phyloP scores from a whole-genome alignment of 1,140 invertebrate genomes.

The Drosophila bifasciata region DNA sequence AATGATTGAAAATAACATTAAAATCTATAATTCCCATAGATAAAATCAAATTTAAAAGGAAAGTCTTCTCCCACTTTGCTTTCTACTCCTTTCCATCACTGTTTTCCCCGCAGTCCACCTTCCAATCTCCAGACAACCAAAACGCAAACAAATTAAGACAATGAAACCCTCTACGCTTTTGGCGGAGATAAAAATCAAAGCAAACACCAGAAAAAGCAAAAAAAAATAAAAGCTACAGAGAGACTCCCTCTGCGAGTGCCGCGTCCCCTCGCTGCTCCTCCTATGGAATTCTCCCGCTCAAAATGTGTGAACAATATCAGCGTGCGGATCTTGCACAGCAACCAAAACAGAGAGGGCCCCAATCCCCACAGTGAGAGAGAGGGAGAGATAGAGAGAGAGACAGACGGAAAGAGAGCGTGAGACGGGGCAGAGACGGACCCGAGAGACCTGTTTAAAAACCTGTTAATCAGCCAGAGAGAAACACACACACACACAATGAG shows the following conservation, averaged over 20 bases:
- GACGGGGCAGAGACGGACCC: conserved; percentile 20
- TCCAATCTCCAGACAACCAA: conserved; percentile 1
- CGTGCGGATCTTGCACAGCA: conserved; percentile 71
- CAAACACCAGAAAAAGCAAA: conserved; percentile 60
- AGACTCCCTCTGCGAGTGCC: conserved; percentile 12
- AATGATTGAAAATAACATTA: too few relatives aligned
- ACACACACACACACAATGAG: conserved; percentile 24
- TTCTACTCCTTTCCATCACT: too few relatives aligned
- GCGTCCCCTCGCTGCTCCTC: conserved; percentile 38
- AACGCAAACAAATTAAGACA: conserved; percentile 77
- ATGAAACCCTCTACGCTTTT: conserved; percentile 69
- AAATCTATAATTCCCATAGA: too few relatives aligned
- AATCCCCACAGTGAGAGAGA: conserved; percentile 4
- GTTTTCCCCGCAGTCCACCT: not conserved
- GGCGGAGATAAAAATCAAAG: conserved; percentile 72
- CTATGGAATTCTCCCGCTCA: conserved; percentile 51
- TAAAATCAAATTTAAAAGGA: too few relatives aligned
- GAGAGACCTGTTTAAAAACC: conserved; percentile 79
- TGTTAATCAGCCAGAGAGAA: conserved; percentile 61
- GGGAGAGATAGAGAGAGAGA: conserved; percentile 5
- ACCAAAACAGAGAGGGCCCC: conserved; percentile 44
- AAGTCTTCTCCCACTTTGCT: too few relatives aligned
- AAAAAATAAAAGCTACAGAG: conserved; percentile 40
- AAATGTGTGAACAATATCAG: conserved; percentile 80
- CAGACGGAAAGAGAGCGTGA: conserved; percentile 8